Evolutionary conservation across 2,797 vertebrate species (phyloP).

Genomic region (Arctocebus calabarensis): DNA sequence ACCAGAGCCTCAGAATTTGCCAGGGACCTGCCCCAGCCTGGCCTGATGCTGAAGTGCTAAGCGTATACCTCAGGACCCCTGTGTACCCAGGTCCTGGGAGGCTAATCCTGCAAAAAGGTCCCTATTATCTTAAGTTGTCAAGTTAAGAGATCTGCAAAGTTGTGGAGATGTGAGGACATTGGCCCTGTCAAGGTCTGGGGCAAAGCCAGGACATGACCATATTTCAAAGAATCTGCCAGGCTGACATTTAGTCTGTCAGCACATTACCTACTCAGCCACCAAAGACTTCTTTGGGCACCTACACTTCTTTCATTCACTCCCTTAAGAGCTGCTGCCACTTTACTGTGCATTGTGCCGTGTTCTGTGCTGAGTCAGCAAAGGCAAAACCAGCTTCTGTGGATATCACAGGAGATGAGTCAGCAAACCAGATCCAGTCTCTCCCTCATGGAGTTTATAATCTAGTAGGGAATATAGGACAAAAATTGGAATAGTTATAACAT

Average conservation of each 20-base stretch:
- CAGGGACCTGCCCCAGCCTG: not conserved
- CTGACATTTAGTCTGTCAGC: not conserved
- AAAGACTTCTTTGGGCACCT: not conserved
- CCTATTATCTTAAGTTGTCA: not conserved
- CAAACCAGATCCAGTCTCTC: not conserved
- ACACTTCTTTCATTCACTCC: too few species aligned
- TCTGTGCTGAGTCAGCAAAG: not conserved
- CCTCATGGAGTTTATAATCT: not conserved
- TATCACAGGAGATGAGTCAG: not conserved
- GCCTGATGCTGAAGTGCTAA: not conserved
- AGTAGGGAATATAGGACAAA: not conserved
- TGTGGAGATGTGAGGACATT: not conserved
- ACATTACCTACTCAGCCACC: not conserved
- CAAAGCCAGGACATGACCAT: not conserved
- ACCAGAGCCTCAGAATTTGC: not conserved
- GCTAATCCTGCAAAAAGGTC: not conserved
- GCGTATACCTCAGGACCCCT: not conserved
- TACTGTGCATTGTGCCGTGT: too few species aligned
- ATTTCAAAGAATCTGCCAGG: not conserved
- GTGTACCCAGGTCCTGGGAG: accelerated
- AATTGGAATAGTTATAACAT: not conserved
- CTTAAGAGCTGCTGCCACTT: too few species aligned
- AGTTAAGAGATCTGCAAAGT: not conserved
- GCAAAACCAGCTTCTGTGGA: not conserved
- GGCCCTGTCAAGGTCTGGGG: not conserved